Percentiles rank a stretch among this genome's conserved stretches.
Conservation (phyloP, 1,140 invertebrate genomes). For the Euwallacea fornicatus region DNA sequence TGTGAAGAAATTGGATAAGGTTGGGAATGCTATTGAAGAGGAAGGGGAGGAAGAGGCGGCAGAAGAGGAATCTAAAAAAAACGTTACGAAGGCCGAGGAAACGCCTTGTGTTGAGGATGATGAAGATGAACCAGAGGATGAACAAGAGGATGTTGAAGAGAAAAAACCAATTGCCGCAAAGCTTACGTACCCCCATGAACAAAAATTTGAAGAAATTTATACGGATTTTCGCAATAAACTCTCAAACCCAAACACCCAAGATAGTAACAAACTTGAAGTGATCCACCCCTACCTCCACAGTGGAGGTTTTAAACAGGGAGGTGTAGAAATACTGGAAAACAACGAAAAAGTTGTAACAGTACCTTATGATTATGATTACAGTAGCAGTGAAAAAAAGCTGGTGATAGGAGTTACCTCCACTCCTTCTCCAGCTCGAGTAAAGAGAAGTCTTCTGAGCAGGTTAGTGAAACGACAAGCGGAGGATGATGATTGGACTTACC, state of each 20-base stretch:
- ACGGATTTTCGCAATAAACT: constrained; percentile 18
- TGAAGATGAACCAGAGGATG: constrained; percentile 13
- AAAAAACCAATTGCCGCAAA: constrained; percentile 1
- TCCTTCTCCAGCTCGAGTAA: constrained; percentile 10
- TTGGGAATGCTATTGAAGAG: constrained; percentile 24
- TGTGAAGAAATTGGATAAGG: constrained; percentile 25
- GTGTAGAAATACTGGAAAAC: constrained; percentile 32
- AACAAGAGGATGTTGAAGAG: constrained; percentile 4
- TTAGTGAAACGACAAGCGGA: constrained; percentile 10
- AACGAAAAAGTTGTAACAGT: constrained; percentile 32
- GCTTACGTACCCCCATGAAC: constrained; percentile 23
- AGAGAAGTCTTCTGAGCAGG: background rate
- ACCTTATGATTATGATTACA: constrained; percentile 41
- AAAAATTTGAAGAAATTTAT: constrained; percentile 15
- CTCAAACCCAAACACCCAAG: constrained; percentile 22
- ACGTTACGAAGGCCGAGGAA: constrained; percentile 2
- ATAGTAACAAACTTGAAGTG: constrained; percentile 25
- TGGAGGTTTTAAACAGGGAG: constrained; percentile 29
- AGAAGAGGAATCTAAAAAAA: constrained; percentile 14
- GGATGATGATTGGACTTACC: constrained; percentile 26
- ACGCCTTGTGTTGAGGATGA: constrained; percentile 27
- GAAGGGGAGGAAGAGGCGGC: constrained; percentile 28
- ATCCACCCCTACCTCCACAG: constrained; percentile 33
- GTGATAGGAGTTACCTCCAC: background rate
- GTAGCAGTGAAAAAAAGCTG: constrained; percentile 29